phyloP scores from a whole-genome alignment of 2,797 vertebrate genomes.

The Euphonia xanthogaster region DNA sequence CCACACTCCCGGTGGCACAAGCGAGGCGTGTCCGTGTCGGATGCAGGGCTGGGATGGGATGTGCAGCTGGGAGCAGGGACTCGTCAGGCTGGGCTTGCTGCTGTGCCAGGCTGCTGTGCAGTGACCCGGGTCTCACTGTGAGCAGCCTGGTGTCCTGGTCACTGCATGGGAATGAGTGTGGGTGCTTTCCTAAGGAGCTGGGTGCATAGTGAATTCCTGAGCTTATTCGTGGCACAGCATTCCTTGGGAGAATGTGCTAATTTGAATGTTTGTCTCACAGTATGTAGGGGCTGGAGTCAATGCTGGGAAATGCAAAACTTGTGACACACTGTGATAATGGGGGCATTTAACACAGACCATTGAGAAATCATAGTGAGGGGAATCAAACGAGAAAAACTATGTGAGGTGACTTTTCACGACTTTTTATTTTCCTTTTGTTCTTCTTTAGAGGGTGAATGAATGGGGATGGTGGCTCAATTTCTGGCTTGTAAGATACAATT shows the following conservation, averaged over 20 bases:
- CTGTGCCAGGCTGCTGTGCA: neutral
- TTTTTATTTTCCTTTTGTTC: neutral
- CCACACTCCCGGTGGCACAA: neutral
- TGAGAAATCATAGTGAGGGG: neutral
- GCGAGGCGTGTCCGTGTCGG: neutral
- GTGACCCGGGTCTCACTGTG: neutral
- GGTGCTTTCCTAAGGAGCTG: neutral
- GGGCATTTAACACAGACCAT: neutral
- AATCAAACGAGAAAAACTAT: neutral
- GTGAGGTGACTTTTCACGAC: neutral
- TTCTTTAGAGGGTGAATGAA: neutral
- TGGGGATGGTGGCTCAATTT: neutral
- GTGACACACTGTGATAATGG: neutral
- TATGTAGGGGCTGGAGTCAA: neutral
- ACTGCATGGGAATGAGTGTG: accelerated
- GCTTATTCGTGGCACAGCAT: neutral
- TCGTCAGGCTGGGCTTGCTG: neutral
- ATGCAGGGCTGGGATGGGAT: accelerated
- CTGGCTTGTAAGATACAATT: neutral
- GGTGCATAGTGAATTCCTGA: neutral
- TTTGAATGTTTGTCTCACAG: neutral
- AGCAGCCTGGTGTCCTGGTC: neutral
- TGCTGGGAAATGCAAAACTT: neutral
- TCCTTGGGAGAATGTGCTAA: neutral
- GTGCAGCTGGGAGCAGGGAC: neutral